A percentile compares a stretch with the other conserved stretches of the same genome.
These are phyloP conservation scores for Watsonalla cultraria DNA, from an alignment of 2,888 invertebrate species.

Conservation along the genomic window DNA sequence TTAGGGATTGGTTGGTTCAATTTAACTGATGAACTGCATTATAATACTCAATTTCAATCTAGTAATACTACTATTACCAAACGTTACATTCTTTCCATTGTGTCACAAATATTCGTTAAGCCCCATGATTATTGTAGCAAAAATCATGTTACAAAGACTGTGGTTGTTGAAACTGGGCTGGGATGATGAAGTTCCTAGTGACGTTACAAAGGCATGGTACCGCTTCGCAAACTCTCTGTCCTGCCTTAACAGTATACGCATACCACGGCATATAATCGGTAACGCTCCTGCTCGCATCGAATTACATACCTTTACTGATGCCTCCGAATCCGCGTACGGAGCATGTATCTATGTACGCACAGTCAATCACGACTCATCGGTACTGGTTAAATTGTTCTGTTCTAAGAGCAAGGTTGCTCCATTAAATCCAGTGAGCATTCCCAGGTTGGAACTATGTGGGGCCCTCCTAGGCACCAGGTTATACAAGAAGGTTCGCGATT, in stretches of 20 bases:
- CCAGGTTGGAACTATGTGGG: neutral
- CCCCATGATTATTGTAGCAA: constrained; percentile 15
- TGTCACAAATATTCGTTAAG: constrained; percentile 20
- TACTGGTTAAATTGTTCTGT: too few species aligned
- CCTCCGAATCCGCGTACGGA: too few species aligned
- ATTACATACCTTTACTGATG: too few species aligned
- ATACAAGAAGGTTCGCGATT: too few species aligned
- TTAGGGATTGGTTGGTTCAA: constrained; percentile 14
- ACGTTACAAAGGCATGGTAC: constrained; percentile 9
- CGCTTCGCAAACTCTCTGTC: too few species aligned
- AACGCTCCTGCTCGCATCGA: too few species aligned
- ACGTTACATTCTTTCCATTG: constrained; percentile 18
- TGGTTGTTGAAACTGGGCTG: constrained; percentile 21
- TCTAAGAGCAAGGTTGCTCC: neutral
- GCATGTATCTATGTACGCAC: too few species aligned
- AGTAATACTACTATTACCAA: neutral
- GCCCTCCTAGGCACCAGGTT: neutral
- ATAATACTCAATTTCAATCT: constrained; percentile 7
- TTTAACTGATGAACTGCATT: constrained; percentile 11
- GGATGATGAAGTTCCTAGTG: constrained; percentile 19
- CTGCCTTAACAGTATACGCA: too few species aligned
- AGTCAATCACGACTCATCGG: too few species aligned
- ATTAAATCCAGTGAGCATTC: neutral
- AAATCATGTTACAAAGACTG: constrained; percentile 22
- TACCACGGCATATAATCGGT: too few species aligned